Evolutionary conservation across 2,888 invertebrate genomes (phyloP).

Genomic region (Ophion slaviceki): DNA sequence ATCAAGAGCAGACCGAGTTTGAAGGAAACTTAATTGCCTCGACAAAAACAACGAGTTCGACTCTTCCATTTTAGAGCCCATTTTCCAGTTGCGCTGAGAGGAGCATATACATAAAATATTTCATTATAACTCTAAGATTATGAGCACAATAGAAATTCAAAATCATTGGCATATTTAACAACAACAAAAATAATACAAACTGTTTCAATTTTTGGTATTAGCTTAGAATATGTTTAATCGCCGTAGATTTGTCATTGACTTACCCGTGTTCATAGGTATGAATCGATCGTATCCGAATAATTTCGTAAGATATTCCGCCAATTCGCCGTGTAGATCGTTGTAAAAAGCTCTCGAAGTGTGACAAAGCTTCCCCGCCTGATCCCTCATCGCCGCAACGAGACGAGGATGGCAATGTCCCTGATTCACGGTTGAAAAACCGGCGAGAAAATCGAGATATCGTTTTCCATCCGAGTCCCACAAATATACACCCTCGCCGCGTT

Average conservation of each 20-base stretch:
- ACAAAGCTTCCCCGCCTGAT: slow-evolving; percentile 87
- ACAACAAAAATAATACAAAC: too few relatives aligned
- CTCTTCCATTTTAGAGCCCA: too few relatives aligned
- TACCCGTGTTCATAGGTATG: slow-evolving; percentile 92
- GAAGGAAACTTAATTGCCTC: too few relatives aligned
- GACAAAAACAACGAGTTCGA: too few relatives aligned
- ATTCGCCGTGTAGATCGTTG: slow-evolving; percentile 89
- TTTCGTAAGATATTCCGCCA: slow-evolving; percentile 89
- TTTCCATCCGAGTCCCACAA: slow-evolving; percentile 93
- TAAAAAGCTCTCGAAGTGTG: slow-evolving; percentile 92
- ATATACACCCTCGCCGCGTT: slow-evolving; percentile 88
- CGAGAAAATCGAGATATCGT: slow-evolving; percentile 91
- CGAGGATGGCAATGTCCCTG: slow-evolving; percentile 92
- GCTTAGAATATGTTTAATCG: background rate
- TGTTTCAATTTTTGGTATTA: background rate
- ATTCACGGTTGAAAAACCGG: slow-evolving; percentile 93
- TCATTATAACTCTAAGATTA: too few relatives aligned
- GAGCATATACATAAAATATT: too few relatives aligned
- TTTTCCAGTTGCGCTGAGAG: too few relatives aligned
- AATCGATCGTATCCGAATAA: slow-evolving; percentile 91
- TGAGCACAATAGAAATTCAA: too few relatives aligned
- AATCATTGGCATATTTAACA: too few relatives aligned
- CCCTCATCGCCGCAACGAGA: slow-evolving; percentile 86
- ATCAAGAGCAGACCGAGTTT: too few relatives aligned
- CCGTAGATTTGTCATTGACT: slow-evolving; percentile 34